phyloP scores from a whole-genome alignment of 2,888 invertebrate genomes.

The Scaptomyza reducta region DNA sequence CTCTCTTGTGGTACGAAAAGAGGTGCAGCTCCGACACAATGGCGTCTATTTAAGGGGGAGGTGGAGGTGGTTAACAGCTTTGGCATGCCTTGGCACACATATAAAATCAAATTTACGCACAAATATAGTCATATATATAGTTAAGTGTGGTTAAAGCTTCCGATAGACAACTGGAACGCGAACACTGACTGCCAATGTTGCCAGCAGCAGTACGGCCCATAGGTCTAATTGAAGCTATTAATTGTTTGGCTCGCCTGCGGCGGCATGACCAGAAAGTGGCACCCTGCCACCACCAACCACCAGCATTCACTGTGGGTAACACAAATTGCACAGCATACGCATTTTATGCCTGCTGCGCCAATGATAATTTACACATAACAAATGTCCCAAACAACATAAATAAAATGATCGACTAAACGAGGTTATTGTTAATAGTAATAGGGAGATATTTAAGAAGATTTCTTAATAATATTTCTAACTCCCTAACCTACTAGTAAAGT shows the following conservation, averaged over 20 bases:
- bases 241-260: conserved; percentile 70
- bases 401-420: background rate
- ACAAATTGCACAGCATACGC: conserved; percentile 57
- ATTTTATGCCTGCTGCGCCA: conserved; percentile 39
- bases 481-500: too few species aligned
- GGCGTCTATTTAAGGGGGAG: conserved; percentile 20
- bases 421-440: too few species aligned
- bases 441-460: too few species aligned
- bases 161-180: conserved; percentile 69
- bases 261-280: conserved; percentile 52
- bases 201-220: conserved; percentile 56
- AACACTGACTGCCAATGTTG: conserved; percentile 18
- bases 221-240: conserved; percentile 79
- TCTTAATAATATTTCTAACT: too few species aligned
- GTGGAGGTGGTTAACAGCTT: conserved; percentile 12
- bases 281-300: conserved; percentile 26
- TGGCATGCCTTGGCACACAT: conserved; percentile 67
- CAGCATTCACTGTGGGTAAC: conserved; percentile 39
- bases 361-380: conserved; percentile 68
- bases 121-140: conserved; percentile 76
- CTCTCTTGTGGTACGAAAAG: conserved; percentile 25
- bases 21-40: conserved; percentile 61
- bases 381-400: conserved; percentile 6
- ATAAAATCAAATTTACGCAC: conserved; percentile 69
- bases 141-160: conserved; percentile 66